Percentiles rank a stretch among this genome's conserved stretches.
phyloP scores from a whole-genome alignment of 2,888 invertebrate species.

The Cheilosia variabilis region DNA sequence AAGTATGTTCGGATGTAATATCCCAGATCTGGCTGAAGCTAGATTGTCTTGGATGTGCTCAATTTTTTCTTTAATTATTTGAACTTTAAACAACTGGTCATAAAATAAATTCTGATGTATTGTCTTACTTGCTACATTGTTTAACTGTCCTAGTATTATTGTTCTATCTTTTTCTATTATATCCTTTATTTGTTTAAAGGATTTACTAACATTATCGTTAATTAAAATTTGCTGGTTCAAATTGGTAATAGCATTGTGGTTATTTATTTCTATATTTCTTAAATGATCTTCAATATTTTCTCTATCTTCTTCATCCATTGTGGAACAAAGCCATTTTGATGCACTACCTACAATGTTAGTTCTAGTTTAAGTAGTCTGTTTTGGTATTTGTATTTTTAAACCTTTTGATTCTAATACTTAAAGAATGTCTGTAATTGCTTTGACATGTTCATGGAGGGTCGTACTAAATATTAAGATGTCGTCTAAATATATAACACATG shows the following conservation, averaged over 20 bases:
- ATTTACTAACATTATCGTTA: constrained; percentile 22
- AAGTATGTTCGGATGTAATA: constrained; percentile 12
- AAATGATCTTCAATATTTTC: constrained; percentile 17
- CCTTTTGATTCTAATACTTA: too few species aligned
- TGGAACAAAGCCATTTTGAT: constrained; percentile 19
- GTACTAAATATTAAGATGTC: too few species aligned
- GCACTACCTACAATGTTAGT: constrained; percentile 20
- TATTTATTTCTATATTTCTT: constrained; percentile 24
- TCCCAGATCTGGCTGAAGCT: constrained; percentile 10
- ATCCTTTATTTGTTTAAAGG: constrained; percentile 11
- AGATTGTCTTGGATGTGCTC: constrained; percentile 6
- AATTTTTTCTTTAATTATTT: too few species aligned
- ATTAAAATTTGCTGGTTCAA: constrained; percentile 9
- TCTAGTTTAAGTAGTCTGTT: constrained; percentile 14
- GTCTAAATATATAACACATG: too few species aligned
- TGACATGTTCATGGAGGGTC: too few species aligned
- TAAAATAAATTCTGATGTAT: too few species aligned
- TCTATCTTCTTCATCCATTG: constrained; percentile 15
- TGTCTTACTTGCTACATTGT: too few species aligned
- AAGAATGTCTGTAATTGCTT: too few species aligned
- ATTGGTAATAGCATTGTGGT: constrained; percentile 10
- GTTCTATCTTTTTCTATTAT: constrained; percentile 25
- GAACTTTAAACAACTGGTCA: constrained; percentile 14
- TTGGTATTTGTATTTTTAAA: constrained; percentile 11
- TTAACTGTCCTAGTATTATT: too few species aligned